Evolutionary conservation across 1,140 invertebrate genomes (phyloP), one percentile per base, ranked within the genome.

Genomic region (Frieseomelitta varia): DNA sequence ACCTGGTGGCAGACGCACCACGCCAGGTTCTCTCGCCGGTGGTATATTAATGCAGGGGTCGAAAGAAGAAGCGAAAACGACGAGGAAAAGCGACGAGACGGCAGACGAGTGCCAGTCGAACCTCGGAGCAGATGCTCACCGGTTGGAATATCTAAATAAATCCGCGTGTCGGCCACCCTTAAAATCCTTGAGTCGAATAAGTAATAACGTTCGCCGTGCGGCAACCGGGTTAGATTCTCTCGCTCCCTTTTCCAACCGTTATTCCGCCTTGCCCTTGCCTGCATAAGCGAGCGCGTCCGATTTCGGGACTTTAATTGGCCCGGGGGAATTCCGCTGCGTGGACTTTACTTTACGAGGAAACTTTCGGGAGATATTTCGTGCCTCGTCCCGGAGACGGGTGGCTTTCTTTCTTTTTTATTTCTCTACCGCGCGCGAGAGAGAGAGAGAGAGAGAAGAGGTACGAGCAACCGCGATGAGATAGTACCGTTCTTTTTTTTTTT

Each of bases 101-200:
- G 83, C 72, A 81, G 84, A 87, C 87, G 86, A 91, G 89, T 91
- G 88, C 81, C 87, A 88, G 90, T 79, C 89, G 90, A 91, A 91
- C 87, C 88, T 86, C 88, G 91, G 39, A 92, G 90, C 93, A 94
- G 93, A 93, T 93, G 93, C 90, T 92, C 90, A 85, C 91, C 87
- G 39, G 87, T 53, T 76, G 87, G 93, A 94, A 93, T 93, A 93
- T 94, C 92, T 94, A 94, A 94, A 94, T 94, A 94, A 94, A 90
- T 93, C 85, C 81, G 86, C 88, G 83, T 84, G 72, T 85, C 67
- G 79, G 85, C 84, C 89, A 69, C 83, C 87, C 83, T 89, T 88
- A 90, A 85, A 92, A 90, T 89, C 90, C 87, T 85, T 79, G 87
- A 91, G 86, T 90, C 91, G 93, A 94, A 93, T 93, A 94, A 93